Percentiles rank a stretch among this genome's conserved stretches.
phyloP scores from a whole-genome alignment of 2,888 invertebrate genomes.

The Apodemia mormo region DNA sequence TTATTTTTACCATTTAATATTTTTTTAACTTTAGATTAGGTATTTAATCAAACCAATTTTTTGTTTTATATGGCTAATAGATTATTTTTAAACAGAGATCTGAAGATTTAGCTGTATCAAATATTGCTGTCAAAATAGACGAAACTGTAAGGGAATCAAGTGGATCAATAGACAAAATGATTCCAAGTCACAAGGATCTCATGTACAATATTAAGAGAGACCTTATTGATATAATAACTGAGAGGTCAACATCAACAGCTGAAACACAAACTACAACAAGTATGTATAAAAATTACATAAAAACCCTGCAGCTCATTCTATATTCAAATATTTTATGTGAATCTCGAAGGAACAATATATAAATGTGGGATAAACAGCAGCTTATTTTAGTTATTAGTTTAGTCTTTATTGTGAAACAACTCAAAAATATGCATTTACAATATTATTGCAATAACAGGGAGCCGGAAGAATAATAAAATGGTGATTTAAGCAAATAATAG shows the following conservation, averaged over 20 bases:
- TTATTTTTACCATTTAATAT: too few species aligned
- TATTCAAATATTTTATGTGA: too few species aligned
- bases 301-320: neutral
- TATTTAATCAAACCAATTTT: too few species aligned
- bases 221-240: constrained; percentile 84
- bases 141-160: constrained; percentile 75
- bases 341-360: too few species aligned
- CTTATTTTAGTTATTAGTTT: too few species aligned
- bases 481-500: too few species aligned
- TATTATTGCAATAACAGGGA: too few species aligned
- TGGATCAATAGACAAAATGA: constrained; percentile 83
- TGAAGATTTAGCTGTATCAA: constrained; percentile 82
- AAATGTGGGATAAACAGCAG: too few species aligned
- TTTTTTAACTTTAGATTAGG: too few species aligned
- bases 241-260: constrained; percentile 60
- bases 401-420: too few species aligned
- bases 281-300: constrained; percentile 40
- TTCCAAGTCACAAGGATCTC: constrained; percentile 84
- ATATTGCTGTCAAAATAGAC: constrained; percentile 82
- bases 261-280: constrained; percentile 73
- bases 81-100: constrained; percentile 64
- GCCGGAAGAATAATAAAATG: too few species aligned
- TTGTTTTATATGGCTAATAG: neutral
- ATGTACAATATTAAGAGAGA: constrained; percentile 84
- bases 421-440: too few species aligned